Percentiles rank a stretch among this genome's conserved stretches.
Evolutionary conservation across 2,797 vertebrate genomes (phyloP).

Genomic region (Botia kubotai): DNA sequence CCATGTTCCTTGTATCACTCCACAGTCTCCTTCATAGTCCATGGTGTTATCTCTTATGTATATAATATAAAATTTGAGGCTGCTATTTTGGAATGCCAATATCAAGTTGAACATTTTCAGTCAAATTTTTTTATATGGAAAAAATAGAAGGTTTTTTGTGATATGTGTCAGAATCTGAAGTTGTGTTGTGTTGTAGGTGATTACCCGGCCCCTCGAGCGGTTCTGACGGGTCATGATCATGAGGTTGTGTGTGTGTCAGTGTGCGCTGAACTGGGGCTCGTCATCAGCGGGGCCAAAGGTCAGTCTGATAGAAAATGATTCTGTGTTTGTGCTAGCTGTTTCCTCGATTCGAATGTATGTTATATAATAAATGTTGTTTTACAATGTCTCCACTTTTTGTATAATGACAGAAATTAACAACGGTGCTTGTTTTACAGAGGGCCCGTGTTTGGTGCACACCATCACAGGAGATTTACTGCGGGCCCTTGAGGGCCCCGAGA

Average conservation of each 20-base stretch:
- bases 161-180: not conserved
- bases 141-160: too few relatives aligned
- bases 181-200: conserved; percentile 81
- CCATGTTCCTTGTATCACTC: too few relatives aligned
- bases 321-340: not conserved
- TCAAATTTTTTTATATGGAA: not conserved
- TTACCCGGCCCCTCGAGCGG: conserved; percentile 94
- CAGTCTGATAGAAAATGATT: conserved; percentile 56
- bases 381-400: not conserved
- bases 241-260: conserved; percentile 98
- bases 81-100: too few relatives aligned
- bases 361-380: too few relatives aligned
- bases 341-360: too few relatives aligned
- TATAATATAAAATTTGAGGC: too few relatives aligned
- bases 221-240: conserved; percentile 95
- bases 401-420: not conserved
- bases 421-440: conserved; percentile 79
- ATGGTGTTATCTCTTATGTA: too few relatives aligned
- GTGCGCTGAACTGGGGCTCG: conserved; percentile 94
- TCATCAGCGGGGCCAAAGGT: conserved; percentile 99
- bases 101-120: not conserved
- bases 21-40: too few relatives aligned
- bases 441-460: conserved; percentile 96
- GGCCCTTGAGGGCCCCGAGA: conserved; percentile 93
- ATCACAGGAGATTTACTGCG: conserved; percentile 96